phyloP scores from a whole-genome alignment of 2,113 vertebrate species.

The Chloropsis cyanopogon region DNA sequence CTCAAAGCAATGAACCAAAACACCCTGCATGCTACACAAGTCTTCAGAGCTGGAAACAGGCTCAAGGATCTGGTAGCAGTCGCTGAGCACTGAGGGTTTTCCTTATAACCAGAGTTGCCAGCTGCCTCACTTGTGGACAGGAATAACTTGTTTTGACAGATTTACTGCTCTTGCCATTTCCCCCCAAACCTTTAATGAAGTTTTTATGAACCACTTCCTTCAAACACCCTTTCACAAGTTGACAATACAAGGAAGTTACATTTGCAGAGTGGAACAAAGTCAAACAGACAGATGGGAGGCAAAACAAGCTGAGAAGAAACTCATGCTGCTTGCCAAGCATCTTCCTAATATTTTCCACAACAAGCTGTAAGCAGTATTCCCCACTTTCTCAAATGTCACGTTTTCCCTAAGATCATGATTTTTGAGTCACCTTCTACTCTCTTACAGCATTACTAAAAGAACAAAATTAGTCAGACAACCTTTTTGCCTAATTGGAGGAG shows the following conservation, averaged over 20 bases:
- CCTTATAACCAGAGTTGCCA: not conserved
- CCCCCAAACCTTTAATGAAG: constrained; percentile 25
- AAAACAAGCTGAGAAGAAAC: constrained; percentile 48
- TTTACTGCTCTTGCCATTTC: constrained; percentile 38
- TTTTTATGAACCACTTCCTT: constrained; percentile 52
- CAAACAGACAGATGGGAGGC: constrained; percentile 42
- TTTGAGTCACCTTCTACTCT: not conserved
- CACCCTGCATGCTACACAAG: not conserved
- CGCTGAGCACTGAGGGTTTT: not conserved
- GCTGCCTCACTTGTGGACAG: not conserved
- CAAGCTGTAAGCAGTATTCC: not conserved
- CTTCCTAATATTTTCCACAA: constrained; percentile 39
- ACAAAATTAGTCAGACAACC: constrained; percentile 13
- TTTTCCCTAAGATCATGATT: not conserved
- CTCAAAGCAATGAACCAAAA: not conserved
- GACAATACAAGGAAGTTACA: constrained; percentile 62
- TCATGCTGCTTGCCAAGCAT: not conserved
- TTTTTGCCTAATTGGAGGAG: not conserved
- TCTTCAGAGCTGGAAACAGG: not conserved
- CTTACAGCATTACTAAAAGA: not conserved
- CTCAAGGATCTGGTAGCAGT: not conserved
- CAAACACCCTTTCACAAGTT: constrained; percentile 28
- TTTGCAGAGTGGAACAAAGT: constrained; percentile 39
- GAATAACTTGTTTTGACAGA: constrained; percentile 54
- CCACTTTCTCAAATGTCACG: not conserved